Evolutionary conservation across 2,888 invertebrate genomes (phyloP), one percentile per base, ranked within the genome.

Genomic region (Carabus problematicus): DNA sequence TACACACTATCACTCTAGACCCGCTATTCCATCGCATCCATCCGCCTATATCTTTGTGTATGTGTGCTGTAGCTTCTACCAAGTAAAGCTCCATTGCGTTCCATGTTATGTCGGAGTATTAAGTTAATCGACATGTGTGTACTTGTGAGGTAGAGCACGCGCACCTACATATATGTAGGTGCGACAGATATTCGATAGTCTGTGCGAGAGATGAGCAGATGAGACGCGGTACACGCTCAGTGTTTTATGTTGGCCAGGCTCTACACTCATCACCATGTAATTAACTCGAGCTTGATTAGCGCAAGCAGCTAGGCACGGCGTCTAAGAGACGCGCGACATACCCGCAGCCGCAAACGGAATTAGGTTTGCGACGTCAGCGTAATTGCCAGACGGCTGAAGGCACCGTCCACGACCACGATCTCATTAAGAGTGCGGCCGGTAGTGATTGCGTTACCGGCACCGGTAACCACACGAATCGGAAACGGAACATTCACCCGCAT

Each of bases 311-410:
- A 56, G 56, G 29, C 39, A 12, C 45, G 45, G 52, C 49, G 14
- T 52, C 52, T 52, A 52, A 11, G 52, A 52, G 19, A 52, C 19
- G 61, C 47, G 47, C 19, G 39, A 39, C 3, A 16, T 16, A 16
- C 56, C 55, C 55, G 56, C 64, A 64, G 56, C 67, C 49, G 52
- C 67, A 67, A 54, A 62, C 61, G 69, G 69, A 69, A 69, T 69
- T 69, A 62, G 62, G 56, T 69, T 69, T 69, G 47, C 56, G 55
- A 62, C 69, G 69, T 62, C 69, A 62, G 55, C 62, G 69, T 69
- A 69, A 69, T 69, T 69, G 69, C 55, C 55, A 69, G 60, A 39
- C 52, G 60, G 54, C n/a, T 12, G 52, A 52, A 18, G 55, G 12
- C 39, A 54, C 56, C 42, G 58, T 40, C 59, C 60, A 29, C 69